phyloP scores from a whole-genome alignment of 2,113 vertebrate genomes.

The Rhombomys opimus region DNA sequence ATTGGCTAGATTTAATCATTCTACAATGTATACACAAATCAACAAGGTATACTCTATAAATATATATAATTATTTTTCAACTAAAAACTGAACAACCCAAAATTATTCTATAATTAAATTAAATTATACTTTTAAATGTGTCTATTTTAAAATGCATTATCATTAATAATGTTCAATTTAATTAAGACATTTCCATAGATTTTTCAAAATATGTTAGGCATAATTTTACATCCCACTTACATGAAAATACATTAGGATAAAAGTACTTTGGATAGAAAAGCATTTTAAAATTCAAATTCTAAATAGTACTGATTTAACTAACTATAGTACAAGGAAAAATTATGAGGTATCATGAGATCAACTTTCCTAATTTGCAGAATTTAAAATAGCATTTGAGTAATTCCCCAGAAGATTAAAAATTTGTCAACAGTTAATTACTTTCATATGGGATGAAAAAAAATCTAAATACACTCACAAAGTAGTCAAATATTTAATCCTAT shows the following conservation, averaged over 20 bases:
- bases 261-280: slow-evolving; percentile 13
- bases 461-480: slow-evolving; percentile 13
- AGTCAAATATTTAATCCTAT: slow-evolving; percentile 19
- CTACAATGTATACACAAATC: neutral
- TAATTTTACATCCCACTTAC: slow-evolving; percentile 26
- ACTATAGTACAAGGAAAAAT: slow-evolving; percentile 24
- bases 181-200: slow-evolving; percentile 17
- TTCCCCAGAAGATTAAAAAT: slow-evolving; percentile 17
- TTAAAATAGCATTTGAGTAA: slow-evolving; percentile 21
- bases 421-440: neutral
- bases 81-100: neutral
- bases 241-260: slow-evolving; percentile 26
- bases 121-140: slow-evolving; percentile 35
- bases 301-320: neutral
- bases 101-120: slow-evolving; percentile 57
- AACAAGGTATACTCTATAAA: neutral
- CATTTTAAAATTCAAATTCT: slow-evolving; percentile 55
- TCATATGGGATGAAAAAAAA: neutral
- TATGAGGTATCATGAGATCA: slow-evolving; percentile 39
- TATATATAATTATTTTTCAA: neutral
- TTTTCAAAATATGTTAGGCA: slow-evolving; percentile 11
- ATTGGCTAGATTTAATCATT: neutral
- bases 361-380: neutral
- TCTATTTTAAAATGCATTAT: slow-evolving; percentile 19
- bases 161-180: slow-evolving; percentile 40